These are phyloP conservation scores for Callyntrura guangdongensis DNA, from an alignment of 2,888 invertebrate species.

Conservation along the genomic window DNA sequence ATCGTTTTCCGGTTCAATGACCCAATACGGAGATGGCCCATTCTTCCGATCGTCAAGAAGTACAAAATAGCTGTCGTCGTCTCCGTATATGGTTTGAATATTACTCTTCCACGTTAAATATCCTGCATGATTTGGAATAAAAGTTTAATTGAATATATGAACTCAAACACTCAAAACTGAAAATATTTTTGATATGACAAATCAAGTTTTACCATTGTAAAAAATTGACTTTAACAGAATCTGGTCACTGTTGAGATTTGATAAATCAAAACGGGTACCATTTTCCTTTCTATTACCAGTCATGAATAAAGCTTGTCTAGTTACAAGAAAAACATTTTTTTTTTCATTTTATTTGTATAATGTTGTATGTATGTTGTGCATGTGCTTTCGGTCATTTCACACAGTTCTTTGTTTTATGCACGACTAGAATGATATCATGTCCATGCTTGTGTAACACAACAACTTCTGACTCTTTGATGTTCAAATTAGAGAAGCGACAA, in stretches of 20 bases:
- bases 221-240: conserved; percentile 74
- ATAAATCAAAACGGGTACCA: conserved; percentile 78
- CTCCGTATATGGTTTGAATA: conserved; percentile 81
- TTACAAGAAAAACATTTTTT: no score
- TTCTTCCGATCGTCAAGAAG: conserved; percentile 78
- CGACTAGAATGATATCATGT: no score
- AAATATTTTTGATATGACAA: background rate
- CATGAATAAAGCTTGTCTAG: conserved; percentile 75
- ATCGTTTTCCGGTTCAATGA: conserved; percentile 72
- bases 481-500: no score
- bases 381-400: no score
- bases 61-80: conserved; percentile 81
- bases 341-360: no score
- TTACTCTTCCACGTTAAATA: conserved; percentile 80
- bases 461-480: no score
- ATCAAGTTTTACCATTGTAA: conserved; percentile 71
- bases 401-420: no score
- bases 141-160: no score
- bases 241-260: conserved; percentile 76
- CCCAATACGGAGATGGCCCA: conserved; percentile 79
- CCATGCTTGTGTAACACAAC: no score
- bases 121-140: background rate
- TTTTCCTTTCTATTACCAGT: conserved; percentile 79
- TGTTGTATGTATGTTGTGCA: no score
- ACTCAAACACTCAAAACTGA: no score